phyloP scores from a whole-genome alignment of 2,113 vertebrate species.

The Scalopus aquaticus region DNA sequence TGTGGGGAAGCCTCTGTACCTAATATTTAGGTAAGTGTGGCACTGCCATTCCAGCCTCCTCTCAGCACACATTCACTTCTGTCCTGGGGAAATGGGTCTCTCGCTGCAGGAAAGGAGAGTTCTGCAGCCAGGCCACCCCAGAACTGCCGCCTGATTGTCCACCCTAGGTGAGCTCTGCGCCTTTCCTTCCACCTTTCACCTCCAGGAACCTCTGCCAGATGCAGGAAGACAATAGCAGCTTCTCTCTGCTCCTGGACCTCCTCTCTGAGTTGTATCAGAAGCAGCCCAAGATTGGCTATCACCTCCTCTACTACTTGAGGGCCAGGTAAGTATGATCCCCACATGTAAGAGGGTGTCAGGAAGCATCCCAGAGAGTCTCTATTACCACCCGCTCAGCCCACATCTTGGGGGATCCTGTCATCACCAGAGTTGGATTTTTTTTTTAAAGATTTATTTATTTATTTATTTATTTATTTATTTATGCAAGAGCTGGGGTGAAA shows the following conservation, averaged over 20 bases:
- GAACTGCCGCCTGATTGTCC: neutral
- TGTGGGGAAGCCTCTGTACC: conserved; percentile 95
- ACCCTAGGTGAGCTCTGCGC: rapidly evolving
- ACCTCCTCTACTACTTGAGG: conserved; percentile 96
- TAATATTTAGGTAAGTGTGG: conserved; percentile 90
- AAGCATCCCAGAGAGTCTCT: neutral
- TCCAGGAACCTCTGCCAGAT: conserved; percentile 96
- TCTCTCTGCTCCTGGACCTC: conserved; percentile 95
- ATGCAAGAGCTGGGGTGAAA: too few species aligned
- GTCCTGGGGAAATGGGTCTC: neutral
- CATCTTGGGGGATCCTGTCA: neutral
- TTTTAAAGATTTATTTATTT: neutral
- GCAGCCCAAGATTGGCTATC: conserved; percentile 98
- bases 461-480: too few species aligned
- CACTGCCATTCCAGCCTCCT: rapidly evolving
- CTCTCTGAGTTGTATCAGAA: conserved; percentile 97
- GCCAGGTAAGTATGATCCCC: conserved; percentile 88
- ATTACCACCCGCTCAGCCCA: rapidly evolving
- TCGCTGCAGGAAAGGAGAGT: neutral
- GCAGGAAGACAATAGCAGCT: conserved; percentile 98
- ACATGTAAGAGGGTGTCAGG: rapidly evolving
- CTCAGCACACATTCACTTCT: neutral
- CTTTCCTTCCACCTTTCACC: neutral
- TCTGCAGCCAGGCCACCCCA: neutral
- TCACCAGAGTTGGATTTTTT: neutral